Evolutionary conservation across 2,888 invertebrate genomes (phyloP).

Genomic region (Lepidochrysops patricia): DNA sequence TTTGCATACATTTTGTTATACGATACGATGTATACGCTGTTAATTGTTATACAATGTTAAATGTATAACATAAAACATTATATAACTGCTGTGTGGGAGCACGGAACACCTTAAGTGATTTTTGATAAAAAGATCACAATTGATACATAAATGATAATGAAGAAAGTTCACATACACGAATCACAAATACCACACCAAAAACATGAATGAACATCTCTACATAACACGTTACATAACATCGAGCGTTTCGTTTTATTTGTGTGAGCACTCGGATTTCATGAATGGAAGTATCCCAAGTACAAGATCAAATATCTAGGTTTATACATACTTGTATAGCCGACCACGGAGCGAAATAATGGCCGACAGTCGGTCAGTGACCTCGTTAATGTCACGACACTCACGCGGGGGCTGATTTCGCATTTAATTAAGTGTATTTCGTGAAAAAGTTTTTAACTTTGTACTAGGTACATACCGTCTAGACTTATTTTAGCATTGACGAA

Average conservation of each 20-base stretch:
- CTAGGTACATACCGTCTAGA: no score
- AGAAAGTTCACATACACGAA: not conserved
- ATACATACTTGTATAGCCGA: conserved; percentile 27
- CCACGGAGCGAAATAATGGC: conserved; percentile 33
- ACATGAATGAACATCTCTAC: not conserved
- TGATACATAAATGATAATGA: not conserved
- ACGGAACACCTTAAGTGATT: no score
- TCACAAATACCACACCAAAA: conserved; percentile 9
- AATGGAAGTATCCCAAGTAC: conserved; percentile 24
- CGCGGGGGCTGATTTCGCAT: conserved; percentile 33
- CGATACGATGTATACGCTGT: no score
- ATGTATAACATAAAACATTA: no score
- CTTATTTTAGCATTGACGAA: no score
- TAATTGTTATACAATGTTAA: no score
- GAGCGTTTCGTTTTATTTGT: conserved; percentile 4
- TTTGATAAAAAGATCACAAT: no score
- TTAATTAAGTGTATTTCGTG: conserved; percentile 2
- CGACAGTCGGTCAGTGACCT: conserved; percentile 46
- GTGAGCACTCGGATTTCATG: conserved; percentile 23
- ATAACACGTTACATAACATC: conserved; percentile 14
- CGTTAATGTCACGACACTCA: conserved; percentile 31
- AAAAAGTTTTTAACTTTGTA: not conserved
- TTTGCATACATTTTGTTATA: no score
- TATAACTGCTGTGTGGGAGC: no score
- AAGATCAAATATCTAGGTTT: conserved; percentile 30